Conservation (phyloP, 1,140 invertebrate species). For the Lasaia peninsularis region DNA sequence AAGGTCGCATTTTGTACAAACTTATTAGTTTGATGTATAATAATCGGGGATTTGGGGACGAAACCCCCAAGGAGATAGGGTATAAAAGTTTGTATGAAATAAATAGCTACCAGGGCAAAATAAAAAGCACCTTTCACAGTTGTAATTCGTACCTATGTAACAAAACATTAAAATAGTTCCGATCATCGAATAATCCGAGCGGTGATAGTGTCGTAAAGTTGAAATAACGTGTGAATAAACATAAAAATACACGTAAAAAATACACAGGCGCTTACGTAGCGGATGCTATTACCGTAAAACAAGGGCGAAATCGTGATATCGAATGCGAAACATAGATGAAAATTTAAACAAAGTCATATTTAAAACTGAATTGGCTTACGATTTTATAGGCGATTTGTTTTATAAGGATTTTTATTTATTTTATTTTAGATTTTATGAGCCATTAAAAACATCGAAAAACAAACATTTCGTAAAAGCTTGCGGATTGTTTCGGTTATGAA, state of each 20-base stretch:
- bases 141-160: no score
- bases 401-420: background rate
- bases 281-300: conserved; percentile 3
- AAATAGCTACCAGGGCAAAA: no score
- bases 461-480: no score
- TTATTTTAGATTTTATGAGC: background rate
- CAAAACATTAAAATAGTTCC: background rate
- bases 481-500: no score
- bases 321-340: conserved; percentile 2
- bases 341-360: conserved; percentile 7
- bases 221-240: conserved; percentile 6
- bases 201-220: conserved; percentile 5
- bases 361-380: conserved; percentile 1
- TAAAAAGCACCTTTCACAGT: no score
- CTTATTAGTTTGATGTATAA: no score
- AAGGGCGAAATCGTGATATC: conserved; percentile 4
- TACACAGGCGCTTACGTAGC: background rate
- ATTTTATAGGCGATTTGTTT: background rate
- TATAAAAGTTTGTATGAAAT: no score
- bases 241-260: conserved; percentile 7
- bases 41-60: no score
- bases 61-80: no score
- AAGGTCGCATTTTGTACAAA: no score
- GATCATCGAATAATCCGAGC: conserved; percentile 4
- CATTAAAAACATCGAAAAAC: no score